Percentiles rank a stretch among this genome's conserved stretches.
Conservation (phyloP, 2,797 vertebrate genomes). For the Rhadinocentrus ornatus region DNA sequence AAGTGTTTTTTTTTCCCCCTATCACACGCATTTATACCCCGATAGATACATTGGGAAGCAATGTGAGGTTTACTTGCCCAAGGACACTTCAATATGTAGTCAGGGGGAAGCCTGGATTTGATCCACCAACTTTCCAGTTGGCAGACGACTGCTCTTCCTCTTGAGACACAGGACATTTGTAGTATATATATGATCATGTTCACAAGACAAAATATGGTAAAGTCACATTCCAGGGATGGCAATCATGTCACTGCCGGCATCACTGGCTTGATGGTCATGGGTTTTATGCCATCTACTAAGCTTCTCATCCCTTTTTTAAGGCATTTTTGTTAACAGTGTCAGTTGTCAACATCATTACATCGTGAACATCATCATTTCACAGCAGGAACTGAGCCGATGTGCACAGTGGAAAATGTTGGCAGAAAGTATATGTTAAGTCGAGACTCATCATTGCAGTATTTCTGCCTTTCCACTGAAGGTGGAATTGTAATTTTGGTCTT, state of each 20-base stretch:
- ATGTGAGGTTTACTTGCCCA: too few relatives aligned
- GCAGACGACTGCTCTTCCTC: too few relatives aligned
- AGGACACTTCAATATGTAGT: too few relatives aligned
- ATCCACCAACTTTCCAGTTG: too few relatives aligned
- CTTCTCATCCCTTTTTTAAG: background rate
- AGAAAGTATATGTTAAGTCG: background rate
- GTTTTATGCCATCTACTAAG: background rate
- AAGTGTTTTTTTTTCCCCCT: too few relatives aligned
- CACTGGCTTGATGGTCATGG: background rate
- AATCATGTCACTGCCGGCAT: background rate
- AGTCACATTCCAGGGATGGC: background rate
- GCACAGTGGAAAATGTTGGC: background rate
- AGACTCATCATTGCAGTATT: background rate
- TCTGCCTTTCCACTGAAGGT: background rate
- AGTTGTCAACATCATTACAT: background rate
- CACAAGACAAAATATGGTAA: background rate
- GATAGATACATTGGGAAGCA: too few relatives aligned
- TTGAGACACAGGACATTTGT: background rate
- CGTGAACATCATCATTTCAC: background rate
- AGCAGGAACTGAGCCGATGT: background rate
- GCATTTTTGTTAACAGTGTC: background rate
- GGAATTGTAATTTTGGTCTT: too few relatives aligned
- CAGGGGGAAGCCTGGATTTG: too few relatives aligned
- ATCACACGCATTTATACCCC: too few relatives aligned
- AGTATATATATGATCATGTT: background rate